Evolutionary conservation across 2,797 vertebrate species (phyloP), one percentile per base, ranked within the genome.

Genomic region (Helarctos malayanus): DNA sequence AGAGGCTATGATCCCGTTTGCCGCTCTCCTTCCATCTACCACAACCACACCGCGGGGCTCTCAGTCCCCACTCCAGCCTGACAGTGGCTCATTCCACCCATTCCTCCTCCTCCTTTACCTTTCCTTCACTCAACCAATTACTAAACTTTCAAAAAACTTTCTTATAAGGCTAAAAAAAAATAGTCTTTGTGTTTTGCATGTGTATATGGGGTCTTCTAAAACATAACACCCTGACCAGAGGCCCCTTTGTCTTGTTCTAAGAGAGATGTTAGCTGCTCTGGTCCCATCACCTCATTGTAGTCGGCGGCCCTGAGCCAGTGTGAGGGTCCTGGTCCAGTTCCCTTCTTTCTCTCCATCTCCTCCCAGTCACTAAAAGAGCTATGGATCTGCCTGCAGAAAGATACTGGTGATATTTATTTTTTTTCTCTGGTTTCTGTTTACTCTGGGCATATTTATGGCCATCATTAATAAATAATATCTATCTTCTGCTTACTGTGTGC

Each of bases 381-480:
- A 32, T 52, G 41, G 4, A 79, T 71, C 23, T 79, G 29, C 16
- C 23, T 32, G 19, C n/a, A 59, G 32, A 52, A 29, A 35, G 52
- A 91, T 38, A 47, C 10, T 32, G 14, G 3, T 11, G 3, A 71
- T 59, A 21, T 1, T 35, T 32, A 21, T 57, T 14, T 73, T 75
- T 88, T 83, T 14, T 83, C 25, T 69, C 69, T 87, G 47, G 25
- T 15, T 65, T 81, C 47, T 81, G 27, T 71, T 94, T 76, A 52
- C 19, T 90, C 18, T 85, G 38, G 16, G 47, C 25, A 56, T 25
- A 71, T 88, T 68, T 52, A n/a, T 54, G 38, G 19, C 5, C 25
- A 19, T 83, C 6, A 54, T 25, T 69, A 61, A 61, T 59, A 75
- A 63, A 56, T 59, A 29, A 52, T 45, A 65, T 47, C 75, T 61